Evolutionary conservation across 2,797 vertebrate species (phyloP), one percentile per base, ranked within the genome.

Genomic region (Lindbergichthys nudifrons): DNA sequence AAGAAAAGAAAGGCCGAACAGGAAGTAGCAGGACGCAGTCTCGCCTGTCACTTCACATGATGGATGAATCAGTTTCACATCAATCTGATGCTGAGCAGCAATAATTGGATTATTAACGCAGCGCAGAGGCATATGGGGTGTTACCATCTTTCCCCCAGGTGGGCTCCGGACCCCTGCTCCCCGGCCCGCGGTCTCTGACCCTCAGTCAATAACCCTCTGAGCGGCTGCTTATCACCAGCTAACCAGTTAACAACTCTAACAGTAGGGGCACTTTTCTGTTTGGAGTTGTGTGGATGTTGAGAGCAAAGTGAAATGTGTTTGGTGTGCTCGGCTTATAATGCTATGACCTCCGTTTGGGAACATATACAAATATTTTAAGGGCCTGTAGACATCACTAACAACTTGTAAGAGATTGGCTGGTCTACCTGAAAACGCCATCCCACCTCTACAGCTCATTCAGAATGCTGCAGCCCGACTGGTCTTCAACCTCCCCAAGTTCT

Each of bases 31-130:
- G 71, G 73, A 84, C 41, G 19, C 78, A 65, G 74, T 62, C 65
- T 73, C 26, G 59, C 73, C 81, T 92, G 91, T 93, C 93, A 93
- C 83, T 83, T 92, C 83, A 86, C 78, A 92, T 93, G 94, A 95
- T 94, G 89, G 91, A 95, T 95, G 92, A 93, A 93, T 92, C 87
- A 79, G 87, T 86, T 85, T 90, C 88, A 89, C 89, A 93, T 95
- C 93, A 93, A 88, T 92, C 89, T 92, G 91, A 92, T 89, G 85
- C 90, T 85, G 88, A 90, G 79, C 89, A 82, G 86, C 85, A 83
- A 85, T 93, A 94, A 95, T 94, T 92, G 89, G 93, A 94, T 94
- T 94, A 94, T 94, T 93, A 90, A 91, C 91, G 90, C 89, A 85
- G 88, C 82, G 83, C 82, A 90, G 89, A 85, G 80, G 82, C 90